Evolutionary conservation across 1,140 invertebrate species (phyloP).

Genomic region (Tribolium madens): DNA sequence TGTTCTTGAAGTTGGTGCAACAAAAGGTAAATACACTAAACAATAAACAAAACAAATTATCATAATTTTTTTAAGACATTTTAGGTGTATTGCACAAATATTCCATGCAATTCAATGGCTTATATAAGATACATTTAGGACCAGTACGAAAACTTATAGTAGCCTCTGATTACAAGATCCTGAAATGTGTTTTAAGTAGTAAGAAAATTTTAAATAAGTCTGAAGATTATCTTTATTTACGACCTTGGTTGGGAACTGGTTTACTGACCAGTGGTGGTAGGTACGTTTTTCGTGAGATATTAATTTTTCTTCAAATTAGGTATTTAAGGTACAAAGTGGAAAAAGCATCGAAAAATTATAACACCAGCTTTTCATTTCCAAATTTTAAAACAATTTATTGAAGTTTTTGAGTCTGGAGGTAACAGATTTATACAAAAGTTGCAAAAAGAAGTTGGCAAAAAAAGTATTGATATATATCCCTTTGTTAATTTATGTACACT

Average conservation of each 20-base stretch:
- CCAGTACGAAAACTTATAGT: background rate
- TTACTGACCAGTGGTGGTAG: background rate
- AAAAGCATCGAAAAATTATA: conserved; percentile 62
- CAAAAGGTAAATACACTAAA: background rate
- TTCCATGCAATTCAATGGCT: background rate
- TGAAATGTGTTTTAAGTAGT: conserved; percentile 4
- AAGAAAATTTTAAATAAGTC: conserved; percentile 9
- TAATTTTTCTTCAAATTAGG: background rate
- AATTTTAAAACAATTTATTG: conserved; percentile 62
- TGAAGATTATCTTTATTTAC: background rate
- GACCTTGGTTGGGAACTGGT: conserved; percentile 21
- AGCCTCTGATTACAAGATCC: conserved; percentile 9
- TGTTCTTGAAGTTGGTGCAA: background rate
- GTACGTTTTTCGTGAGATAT: background rate
- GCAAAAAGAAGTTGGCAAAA: conserved; percentile 49
- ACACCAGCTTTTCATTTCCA: conserved; percentile 63
- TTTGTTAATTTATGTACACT: conserved; percentile 80
- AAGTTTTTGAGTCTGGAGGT: conserved; percentile 59
- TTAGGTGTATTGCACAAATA: background rate
- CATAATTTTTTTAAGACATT: background rate
- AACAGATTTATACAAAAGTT: conserved; percentile 60
- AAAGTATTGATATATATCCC: conserved; percentile 66
- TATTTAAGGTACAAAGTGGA: conserved; percentile 57
- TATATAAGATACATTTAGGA: conserved; percentile 1
- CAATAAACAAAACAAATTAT: background rate